phyloP scores from a whole-genome alignment of 2,888 invertebrate species.

The Tribolium freemani region DNA sequence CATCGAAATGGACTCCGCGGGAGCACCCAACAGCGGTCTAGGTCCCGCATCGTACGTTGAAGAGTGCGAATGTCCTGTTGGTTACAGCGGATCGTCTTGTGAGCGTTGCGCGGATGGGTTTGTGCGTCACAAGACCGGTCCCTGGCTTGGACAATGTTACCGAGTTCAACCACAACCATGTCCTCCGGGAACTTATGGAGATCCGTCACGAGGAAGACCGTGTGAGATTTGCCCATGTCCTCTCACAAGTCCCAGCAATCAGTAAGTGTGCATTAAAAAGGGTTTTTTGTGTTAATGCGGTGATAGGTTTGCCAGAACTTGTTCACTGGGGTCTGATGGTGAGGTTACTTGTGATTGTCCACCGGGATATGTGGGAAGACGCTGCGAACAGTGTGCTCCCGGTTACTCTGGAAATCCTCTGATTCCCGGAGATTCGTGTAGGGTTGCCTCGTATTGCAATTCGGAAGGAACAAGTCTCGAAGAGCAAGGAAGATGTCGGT shows the following conservation, averaged over 20 bases:
- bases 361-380: constrained; percentile 81
- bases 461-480: constrained; percentile 77
- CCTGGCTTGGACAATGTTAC: constrained; percentile 87
- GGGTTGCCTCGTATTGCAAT: constrained; percentile 75
- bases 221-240: constrained; percentile 91
- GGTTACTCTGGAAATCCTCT: constrained; percentile 89
- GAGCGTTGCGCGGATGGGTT: constrained; percentile 90
- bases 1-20: constrained; percentile 86
- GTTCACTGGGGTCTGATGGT: constrained; percentile 80
- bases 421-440: constrained; percentile 81
- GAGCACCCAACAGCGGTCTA: constrained; percentile 78
- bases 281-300: background rate
- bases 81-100: constrained; percentile 88
- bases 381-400: constrained; percentile 83
- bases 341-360: constrained; percentile 86
- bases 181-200: constrained; percentile 84
- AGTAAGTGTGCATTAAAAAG: constrained; percentile 69
- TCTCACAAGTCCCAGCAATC: constrained; percentile 81
- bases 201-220: constrained; percentile 81
- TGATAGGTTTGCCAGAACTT: constrained; percentile 82
- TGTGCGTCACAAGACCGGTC: constrained; percentile 78
- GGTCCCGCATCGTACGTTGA: constrained; percentile 89
- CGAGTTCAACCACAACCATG: constrained; percentile 73
- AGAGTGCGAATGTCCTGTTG: constrained; percentile 89
- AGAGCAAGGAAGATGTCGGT: constrained; percentile 72